phyloP scores from a whole-genome alignment of 2,888 invertebrate genomes.

The Halocaridina rubra region DNA sequence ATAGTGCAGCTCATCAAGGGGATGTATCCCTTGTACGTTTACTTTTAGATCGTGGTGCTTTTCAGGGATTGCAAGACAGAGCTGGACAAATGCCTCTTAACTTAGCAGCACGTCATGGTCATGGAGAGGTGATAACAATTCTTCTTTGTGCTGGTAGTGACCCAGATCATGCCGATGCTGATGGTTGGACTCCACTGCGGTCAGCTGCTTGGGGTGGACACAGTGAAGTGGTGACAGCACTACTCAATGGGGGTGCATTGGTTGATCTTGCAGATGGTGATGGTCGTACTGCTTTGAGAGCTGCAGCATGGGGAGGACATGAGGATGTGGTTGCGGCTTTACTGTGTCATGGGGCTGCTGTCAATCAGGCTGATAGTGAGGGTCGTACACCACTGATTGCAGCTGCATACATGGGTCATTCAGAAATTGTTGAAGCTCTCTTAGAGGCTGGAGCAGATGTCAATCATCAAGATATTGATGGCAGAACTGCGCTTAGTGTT shows the following conservation, averaged over 20 bases:
- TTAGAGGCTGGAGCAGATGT: slow-evolving; percentile 85
- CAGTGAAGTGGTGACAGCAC: slow-evolving; percentile 71
- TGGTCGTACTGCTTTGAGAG: slow-evolving; percentile 91
- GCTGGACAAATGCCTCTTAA: slow-evolving; percentile 89
- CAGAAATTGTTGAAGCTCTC: slow-evolving; percentile 87
- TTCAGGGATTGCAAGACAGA: slow-evolving; percentile 76
- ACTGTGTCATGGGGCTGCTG: slow-evolving; percentile 69
- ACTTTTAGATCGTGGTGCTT: slow-evolving; percentile 74
- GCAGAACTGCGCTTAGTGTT: slow-evolving; percentile 82
- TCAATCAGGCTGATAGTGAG: slow-evolving; percentile 70
- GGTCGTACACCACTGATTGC: slow-evolving; percentile 71
- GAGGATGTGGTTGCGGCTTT: slow-evolving; percentile 69
- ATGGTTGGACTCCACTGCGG: slow-evolving; percentile 90
- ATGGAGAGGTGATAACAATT: slow-evolving; percentile 75
- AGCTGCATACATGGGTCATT: slow-evolving; percentile 92
- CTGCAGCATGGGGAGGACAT: slow-evolving; percentile 76
- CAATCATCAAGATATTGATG: slow-evolving; percentile 72
- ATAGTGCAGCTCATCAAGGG: slow-evolving; percentile 81
- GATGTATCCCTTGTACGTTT: slow-evolving; percentile 77
- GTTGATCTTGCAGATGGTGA: slow-evolving; percentile 78
- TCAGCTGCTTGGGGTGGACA: slow-evolving; percentile 98
- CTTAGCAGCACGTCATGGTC: slow-evolving; percentile 77
- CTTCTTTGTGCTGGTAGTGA: slow-evolving; percentile 76
- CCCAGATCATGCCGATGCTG: slow-evolving; percentile 82
- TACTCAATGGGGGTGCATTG: slow-evolving; percentile 73